Evolutionary conservation across 1,140 invertebrate species (phyloP), one percentile per base, ranked within the genome.

Genomic region (Drosophila obscura): DNA sequence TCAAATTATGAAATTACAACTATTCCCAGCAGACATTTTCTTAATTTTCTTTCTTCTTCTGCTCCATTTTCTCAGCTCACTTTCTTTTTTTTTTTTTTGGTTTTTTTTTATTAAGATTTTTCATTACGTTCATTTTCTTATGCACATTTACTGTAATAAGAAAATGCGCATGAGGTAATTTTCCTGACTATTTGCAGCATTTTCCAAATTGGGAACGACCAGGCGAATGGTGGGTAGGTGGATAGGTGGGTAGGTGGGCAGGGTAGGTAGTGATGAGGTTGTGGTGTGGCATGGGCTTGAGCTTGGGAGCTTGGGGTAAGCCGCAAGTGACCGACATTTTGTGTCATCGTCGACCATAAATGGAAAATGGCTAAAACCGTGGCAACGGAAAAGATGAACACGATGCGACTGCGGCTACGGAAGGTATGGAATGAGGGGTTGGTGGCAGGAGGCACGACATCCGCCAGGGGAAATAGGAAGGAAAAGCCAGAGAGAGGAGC

Each of bases 111-210:
- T 45, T 80, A 53, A 65, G 64, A 61, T 85, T 87, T 85, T 85
- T 81, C 82, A 85, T 85, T 85, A 81, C 69, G 73, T 77, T 67
- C 77, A 82, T 87, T 85, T 85, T 85, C 82, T 87, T 85, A 87
- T 85, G 82, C 81, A 85, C 82, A 87, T 87, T 74, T 77, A 77
- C 74, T 77, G 82, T 85, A 85, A 85, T 87, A 85, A 85, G 81
- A 85, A 85, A 85, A 85, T 85, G 82, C 82, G 82, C 82, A 87
- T 87, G 80, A 85, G 82, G 82, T 85, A 85, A 85, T 85, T 85
- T 87, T 85, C 82, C 82, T 85, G 74, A 74, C 82, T 85, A 85
- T 87, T 85, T 85, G 82, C 82, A 85, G 74, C 79, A 85, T 85
- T 87, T 74, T 68, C 52, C 76, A 85, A 80, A 81, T 85, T 80